A percentile compares a stretch with the other conserved stretches of the same genome.
Conservation (phyloP, 2,888 invertebrate genomes). For the Cerastis rubricosa region DNA sequence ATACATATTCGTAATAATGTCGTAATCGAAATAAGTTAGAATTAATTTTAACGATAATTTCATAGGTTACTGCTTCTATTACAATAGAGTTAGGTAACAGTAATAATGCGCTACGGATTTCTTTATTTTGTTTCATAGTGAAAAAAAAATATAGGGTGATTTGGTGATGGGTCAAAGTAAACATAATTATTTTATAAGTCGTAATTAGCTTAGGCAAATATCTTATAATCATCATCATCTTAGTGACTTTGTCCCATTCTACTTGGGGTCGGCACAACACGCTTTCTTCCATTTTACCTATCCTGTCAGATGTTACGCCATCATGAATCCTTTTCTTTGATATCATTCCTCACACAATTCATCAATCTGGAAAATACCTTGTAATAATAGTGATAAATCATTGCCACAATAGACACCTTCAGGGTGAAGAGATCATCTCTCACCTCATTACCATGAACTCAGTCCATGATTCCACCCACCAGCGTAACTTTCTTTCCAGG, state of each 20-base stretch:
- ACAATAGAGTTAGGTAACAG: slow-evolving; percentile 46
- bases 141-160: neutral
- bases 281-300: too few relatives aligned
- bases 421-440: neutral
- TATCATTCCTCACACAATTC: too few relatives aligned
- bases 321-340: too few relatives aligned
- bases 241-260: too few relatives aligned
- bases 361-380: too few relatives aligned
- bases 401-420: too few relatives aligned
- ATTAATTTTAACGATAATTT: slow-evolving; percentile 49
- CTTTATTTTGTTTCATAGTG: neutral
- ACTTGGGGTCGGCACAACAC: too few relatives aligned
- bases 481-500: neutral
- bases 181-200: neutral
- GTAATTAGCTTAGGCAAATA: neutral
- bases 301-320: too few relatives aligned
- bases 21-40: slow-evolving; percentile 44
- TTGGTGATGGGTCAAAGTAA: neutral
- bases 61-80: slow-evolving; percentile 19
- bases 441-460: neutral
- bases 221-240: neutral
- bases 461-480: neutral
- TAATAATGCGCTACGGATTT: slow-evolving; percentile 10
- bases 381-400: too few relatives aligned
- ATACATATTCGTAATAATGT: slow-evolving; percentile 38